These are phyloP conservation scores for Cossypha polioptera DNA, from an alignment of 2,797 vertebrate species.

Conservation along the genomic window DNA sequence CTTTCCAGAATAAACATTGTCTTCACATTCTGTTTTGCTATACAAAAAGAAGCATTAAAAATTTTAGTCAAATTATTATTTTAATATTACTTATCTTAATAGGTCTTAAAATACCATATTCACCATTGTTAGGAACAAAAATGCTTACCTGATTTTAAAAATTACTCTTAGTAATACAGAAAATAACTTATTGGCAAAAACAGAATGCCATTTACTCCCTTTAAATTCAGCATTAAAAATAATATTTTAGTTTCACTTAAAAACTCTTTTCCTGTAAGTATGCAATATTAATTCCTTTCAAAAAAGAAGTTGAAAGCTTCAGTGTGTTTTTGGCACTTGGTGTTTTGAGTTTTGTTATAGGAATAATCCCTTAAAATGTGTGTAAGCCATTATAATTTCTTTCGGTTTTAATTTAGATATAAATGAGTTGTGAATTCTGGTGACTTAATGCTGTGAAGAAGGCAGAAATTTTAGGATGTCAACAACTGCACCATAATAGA, in stretches of 20 bases:
- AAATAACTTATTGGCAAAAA: neutral
- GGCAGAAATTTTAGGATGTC: neutral
- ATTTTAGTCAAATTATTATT: neutral
- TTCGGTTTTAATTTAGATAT: neutral
- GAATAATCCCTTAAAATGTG: neutral
- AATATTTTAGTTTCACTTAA: neutral
- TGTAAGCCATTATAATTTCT: neutral
- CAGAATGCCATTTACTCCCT: neutral
- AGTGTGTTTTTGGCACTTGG: neutral
- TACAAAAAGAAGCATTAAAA: neutral
- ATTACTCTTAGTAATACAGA: neutral
- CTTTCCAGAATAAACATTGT: neutral
- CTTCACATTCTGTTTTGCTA: neutral
- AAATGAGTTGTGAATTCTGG: neutral
- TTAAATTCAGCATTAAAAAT: neutral
- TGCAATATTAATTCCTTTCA: neutral
- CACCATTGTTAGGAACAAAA: neutral
- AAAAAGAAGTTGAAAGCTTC: neutral
- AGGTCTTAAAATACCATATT: neutral
- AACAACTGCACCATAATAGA: neutral
- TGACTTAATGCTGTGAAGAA: neutral
- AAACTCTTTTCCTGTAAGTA: neutral
- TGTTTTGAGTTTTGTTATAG: neutral
- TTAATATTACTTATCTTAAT: neutral
- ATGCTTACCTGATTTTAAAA: neutral